Percentiles rank a stretch among this genome's conserved stretches.
Evolutionary conservation across 2,113 vertebrate species (phyloP).

Genomic region (Erythrocercus mccallii): DNA sequence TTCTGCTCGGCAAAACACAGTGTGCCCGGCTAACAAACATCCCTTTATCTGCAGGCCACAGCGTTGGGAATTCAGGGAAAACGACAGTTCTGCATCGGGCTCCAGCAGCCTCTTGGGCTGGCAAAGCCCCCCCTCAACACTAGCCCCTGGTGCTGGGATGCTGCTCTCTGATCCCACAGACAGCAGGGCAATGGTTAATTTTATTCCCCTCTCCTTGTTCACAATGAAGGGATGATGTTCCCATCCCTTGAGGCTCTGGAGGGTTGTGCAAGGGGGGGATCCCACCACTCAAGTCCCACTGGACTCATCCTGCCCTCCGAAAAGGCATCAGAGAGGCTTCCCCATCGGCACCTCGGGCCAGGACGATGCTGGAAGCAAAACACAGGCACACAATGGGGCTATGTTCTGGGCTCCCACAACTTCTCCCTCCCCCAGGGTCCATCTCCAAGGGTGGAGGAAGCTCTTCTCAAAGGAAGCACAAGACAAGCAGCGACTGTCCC

Average conservation of each 20-base stretch:
- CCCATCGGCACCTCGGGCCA: accelerated
- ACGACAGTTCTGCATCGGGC: neutral
- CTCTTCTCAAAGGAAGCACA: neutral
- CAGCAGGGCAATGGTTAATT: neutral
- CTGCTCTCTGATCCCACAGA: neutral
- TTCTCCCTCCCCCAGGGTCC: neutral
- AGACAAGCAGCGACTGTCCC: neutral
- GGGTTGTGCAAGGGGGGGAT: too few species aligned
- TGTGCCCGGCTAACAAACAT: slow-evolving; percentile 22
- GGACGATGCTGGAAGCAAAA: neutral
- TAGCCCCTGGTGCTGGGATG: accelerated
- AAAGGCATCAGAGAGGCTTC: neutral
- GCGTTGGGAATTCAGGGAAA: neutral
- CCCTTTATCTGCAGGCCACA: slow-evolving; percentile 22
- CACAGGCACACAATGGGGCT: neutral
- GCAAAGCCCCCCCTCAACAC: neutral
- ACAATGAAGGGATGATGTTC: neutral
- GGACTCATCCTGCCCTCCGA: neutral
- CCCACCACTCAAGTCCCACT: accelerated
- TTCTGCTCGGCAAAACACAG: slow-evolving; percentile 66
- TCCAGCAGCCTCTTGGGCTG: neutral
- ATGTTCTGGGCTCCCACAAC: neutral
- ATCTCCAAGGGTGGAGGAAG: neutral
- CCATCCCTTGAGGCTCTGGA: accelerated
- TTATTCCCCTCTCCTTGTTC: neutral